phyloP scores from a whole-genome alignment of 1,140 invertebrate species.

The Listronotus oregonensis region DNA sequence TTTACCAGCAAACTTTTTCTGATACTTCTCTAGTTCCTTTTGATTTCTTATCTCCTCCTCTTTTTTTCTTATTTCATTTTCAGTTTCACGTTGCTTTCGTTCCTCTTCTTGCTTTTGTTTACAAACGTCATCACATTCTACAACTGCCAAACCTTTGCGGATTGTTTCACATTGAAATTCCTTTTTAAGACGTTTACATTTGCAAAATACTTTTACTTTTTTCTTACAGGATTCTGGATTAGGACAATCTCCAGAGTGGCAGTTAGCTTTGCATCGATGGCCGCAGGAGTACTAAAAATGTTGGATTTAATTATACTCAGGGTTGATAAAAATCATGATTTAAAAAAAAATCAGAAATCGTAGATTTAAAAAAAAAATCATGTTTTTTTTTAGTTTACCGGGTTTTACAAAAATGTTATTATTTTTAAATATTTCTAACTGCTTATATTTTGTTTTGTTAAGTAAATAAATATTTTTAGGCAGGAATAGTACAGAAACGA shows the following conservation, averaged over 20 bases:
- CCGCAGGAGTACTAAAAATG: slow-evolving; percentile 67
- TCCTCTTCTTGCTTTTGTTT: slow-evolving; percentile 61
- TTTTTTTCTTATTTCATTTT: slow-evolving; percentile 61
- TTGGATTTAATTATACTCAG: too few relatives aligned
- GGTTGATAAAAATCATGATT: too few relatives aligned
- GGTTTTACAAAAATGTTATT: too few relatives aligned
- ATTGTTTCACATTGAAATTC: slow-evolving; percentile 74
- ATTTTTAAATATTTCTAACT: too few relatives aligned
- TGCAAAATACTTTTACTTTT: slow-evolving; percentile 78
- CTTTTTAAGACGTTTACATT: slow-evolving; percentile 78
- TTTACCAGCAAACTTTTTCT: slow-evolving; percentile 70
- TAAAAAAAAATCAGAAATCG: too few relatives aligned
- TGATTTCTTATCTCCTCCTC: slow-evolving; percentile 70
- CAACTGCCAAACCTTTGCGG: slow-evolving; percentile 57
- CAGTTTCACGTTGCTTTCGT: slow-evolving; percentile 58
- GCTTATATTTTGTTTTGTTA: too few relatives aligned
- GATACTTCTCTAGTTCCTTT: slow-evolving; percentile 72
- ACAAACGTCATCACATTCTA: slow-evolving; percentile 70
- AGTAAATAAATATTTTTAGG: too few relatives aligned
- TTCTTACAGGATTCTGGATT: slow-evolving; percentile 73
- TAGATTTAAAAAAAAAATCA: too few relatives aligned
- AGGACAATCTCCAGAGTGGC: slow-evolving; percentile 78
- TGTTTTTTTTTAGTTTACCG: too few relatives aligned
- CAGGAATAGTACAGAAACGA: too few relatives aligned
- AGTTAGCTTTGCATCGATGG: slow-evolving; percentile 76